Percentiles rank a stretch among this genome's conserved stretches.
Conservation (phyloP, 2,113 vertebrate genomes). For the Ivindomyrus marchei region DNA sequence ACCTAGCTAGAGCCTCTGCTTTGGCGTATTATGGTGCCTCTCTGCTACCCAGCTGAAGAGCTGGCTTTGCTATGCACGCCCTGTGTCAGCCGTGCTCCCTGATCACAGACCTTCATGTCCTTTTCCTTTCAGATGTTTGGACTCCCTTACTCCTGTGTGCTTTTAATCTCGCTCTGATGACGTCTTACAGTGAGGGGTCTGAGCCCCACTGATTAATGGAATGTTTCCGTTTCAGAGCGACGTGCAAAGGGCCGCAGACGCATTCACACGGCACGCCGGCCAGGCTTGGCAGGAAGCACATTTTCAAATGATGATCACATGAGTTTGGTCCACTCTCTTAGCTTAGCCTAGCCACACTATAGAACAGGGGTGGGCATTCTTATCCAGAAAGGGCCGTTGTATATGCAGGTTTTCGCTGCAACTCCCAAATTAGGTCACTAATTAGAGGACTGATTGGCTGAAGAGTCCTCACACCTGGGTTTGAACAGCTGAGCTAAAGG, state of each 20-base stretch:
- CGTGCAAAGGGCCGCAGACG: not conserved
- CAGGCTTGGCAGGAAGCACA: not conserved
- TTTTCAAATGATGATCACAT: not conserved
- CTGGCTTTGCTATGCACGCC: not conserved
- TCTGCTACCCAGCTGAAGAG: not conserved
- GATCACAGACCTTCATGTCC: not conserved
- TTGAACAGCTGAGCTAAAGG: too few species aligned
- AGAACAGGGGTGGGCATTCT: too few species aligned
- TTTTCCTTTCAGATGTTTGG: not conserved
- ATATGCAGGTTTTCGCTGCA: too few species aligned
- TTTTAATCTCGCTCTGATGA: not conserved
- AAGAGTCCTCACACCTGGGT: too few species aligned
- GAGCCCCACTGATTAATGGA: not conserved
- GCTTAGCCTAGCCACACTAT: not conserved
- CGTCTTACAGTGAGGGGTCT: not conserved
- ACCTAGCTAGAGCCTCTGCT: not conserved
- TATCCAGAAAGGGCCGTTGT: too few species aligned
- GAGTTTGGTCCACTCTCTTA: not conserved
- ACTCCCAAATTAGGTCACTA: too few species aligned
- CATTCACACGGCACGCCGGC: not conserved
- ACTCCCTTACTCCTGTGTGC: not conserved
- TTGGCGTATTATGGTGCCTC: not conserved
- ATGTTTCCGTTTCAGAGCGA: not conserved
- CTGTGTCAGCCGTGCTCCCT: not conserved
- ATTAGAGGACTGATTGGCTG: too few species aligned